Percentiles rank a stretch among this genome's conserved stretches.
These are phyloP conservation scores for Callipepla squamata DNA, from an alignment of 2,113 vertebrate genomes.

Conservation along the genomic window DNA sequence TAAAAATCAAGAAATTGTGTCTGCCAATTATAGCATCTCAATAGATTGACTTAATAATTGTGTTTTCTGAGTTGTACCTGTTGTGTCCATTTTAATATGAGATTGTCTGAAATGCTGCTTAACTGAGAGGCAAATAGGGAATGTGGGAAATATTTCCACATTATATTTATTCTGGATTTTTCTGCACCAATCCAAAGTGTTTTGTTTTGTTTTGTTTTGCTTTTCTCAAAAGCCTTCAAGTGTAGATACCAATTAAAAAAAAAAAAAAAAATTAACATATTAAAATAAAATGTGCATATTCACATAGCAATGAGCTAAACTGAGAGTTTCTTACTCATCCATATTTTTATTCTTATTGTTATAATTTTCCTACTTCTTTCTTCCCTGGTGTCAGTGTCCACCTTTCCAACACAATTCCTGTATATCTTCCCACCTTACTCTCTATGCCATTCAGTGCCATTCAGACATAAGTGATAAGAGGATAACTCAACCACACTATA, in stretches of 20 bases:
- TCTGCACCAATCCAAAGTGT: not conserved
- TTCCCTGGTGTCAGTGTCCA: not conserved
- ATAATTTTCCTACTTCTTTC: not conserved
- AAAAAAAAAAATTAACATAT: not conserved
- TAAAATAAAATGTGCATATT: not conserved
- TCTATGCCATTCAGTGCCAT: not conserved
- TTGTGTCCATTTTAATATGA: not conserved
- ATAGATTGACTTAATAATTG: not conserved
- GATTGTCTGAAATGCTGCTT: not conserved
- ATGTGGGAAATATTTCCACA: not conserved
- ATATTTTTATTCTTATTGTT: not conserved
- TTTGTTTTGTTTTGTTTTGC: not conserved
- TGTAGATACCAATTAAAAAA: not conserved
- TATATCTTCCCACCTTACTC: not conserved
- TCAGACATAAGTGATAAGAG: accelerated
- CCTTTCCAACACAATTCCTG: not conserved
- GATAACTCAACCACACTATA: not conserved
- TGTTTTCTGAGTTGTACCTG: not conserved
- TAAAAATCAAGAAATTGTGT: not conserved
- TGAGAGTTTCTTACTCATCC: not conserved
- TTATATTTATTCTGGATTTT: not conserved
- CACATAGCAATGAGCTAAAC: not conserved
- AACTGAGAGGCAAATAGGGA: not conserved
- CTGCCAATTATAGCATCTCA: not conserved
- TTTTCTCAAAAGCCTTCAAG: not conserved